phyloP scores from a whole-genome alignment of 2,113 vertebrate genomes.

The Bos indicus region DNA sequence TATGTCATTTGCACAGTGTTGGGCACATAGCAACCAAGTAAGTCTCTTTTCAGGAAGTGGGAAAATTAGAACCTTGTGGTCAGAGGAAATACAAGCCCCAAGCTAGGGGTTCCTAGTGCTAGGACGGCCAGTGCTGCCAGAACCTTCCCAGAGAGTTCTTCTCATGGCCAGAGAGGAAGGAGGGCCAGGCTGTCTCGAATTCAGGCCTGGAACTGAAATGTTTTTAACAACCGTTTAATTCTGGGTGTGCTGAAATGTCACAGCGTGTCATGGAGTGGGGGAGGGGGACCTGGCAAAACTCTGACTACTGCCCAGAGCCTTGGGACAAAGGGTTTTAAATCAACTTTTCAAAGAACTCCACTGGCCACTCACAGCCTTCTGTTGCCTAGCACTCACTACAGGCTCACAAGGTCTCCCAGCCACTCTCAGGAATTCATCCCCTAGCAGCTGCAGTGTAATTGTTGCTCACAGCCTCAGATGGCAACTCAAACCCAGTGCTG shows the following conservation, averaged over 20 bases:
- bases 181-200: background rate
- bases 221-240: background rate
- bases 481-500: background rate
- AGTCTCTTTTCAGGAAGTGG: background rate
- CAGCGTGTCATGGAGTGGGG: background rate
- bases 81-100: background rate
- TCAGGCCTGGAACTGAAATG: background rate
- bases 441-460: background rate
- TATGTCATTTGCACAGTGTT: rapidly evolving
- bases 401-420: background rate
- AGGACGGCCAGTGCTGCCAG: background rate
- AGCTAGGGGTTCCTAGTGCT: background rate
- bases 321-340: background rate
- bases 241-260: background rate
- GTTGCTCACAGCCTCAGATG: background rate
- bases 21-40: background rate
- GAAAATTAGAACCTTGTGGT: background rate
- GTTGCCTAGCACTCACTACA: background rate
- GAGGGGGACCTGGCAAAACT: background rate
- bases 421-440: background rate
- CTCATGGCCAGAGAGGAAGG: background rate
- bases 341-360: background rate
- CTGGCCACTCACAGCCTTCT: background rate
- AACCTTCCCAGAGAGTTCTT: background rate
- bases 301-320: background rate